Base-by-base conservation (phyloP, 2,113 vertebrate genomes). In the Tympanuchus pallidicinctus region DNA sequence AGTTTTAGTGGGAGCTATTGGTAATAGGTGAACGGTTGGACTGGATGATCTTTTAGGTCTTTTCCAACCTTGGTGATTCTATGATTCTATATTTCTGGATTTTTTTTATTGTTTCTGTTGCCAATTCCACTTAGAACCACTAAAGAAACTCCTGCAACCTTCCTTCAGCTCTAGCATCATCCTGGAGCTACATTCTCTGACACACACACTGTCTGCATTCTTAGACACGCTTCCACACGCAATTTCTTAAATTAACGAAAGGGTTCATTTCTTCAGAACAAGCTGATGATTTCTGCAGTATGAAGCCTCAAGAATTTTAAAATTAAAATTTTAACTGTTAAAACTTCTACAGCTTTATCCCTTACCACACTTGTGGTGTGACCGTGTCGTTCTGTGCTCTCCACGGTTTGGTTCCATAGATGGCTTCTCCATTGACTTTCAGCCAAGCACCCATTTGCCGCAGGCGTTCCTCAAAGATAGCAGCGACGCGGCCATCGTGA, bases 361-460 rank as follows among this genome's bases (percentile, higher is more conserved):
- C 98, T 91, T 79, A 99, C 99, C 99, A 99, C 69, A 99, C 65
- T 11, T 86, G 94, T 6, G 98, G 94, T 4, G 98, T 98, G 92
- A 90, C 12, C 0, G 95, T 98, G 95, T 99, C 99, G 0, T 99
- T 99, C 96, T 99, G 99, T 8, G 97, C 97, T 67, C 98, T 97
- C 99, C 99, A 99, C 2, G 98, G 96, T 2, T 94, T 98, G 0
- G 98, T 99, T 93, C 98, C 98, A 85, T 99, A 99, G 97, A 99
- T 98, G 82, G 98, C 98, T 56, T 98, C 98, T 30, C 99, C 99
- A 0, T 99, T 99, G 88, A 99, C 98, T 61, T 94, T 85, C 86
- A 99, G 97, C 99, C 99, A 99, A 83, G 93, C 87, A 7, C 99
- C 99, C 97, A 99, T 97, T 97, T 99, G 98, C 90, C 97, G 97